Conservation (phyloP, 2,888 invertebrate species). For the Cenopis cana region DNA sequence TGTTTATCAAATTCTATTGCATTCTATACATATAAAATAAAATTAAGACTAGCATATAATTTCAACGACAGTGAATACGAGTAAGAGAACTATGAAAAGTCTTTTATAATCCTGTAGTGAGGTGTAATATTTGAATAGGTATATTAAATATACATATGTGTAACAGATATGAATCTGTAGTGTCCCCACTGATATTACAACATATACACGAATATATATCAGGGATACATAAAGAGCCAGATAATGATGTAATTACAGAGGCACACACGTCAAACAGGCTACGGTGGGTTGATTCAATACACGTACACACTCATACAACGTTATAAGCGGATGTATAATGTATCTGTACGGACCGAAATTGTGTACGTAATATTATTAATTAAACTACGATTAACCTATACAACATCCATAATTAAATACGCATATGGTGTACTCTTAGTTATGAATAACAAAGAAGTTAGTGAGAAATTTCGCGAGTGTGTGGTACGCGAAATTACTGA, state of each 20-base stretch:
- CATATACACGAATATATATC: constrained; percentile 26
- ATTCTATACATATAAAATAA: background rate
- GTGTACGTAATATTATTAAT: constrained; percentile 8
- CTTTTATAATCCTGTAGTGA: background rate
- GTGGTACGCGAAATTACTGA: no score
- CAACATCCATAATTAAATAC: constrained; percentile 13
- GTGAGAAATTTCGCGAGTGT: no score
- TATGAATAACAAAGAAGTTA: no score
- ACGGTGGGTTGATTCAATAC: constrained; percentile 42
- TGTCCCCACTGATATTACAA: constrained; percentile 14
- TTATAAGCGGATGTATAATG: background rate
- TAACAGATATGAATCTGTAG: background rate
- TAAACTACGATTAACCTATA: constrained; percentile 6
- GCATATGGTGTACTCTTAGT: no score
- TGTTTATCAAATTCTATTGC: background rate
- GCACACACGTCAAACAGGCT: constrained; percentile 42
- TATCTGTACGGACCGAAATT: constrained; percentile 7
- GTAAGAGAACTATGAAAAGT: no score
- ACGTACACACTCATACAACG: background rate
- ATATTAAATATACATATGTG: background rate
- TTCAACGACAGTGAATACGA: no score
- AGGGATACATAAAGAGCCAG: constrained; percentile 44
- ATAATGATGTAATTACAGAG: constrained; percentile 47
- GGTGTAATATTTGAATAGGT: background rate
- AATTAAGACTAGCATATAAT: background rate